phyloP scores from a whole-genome alignment of 1,140 invertebrate genomes.

The Diachasmimorpha longicaudata region DNA sequence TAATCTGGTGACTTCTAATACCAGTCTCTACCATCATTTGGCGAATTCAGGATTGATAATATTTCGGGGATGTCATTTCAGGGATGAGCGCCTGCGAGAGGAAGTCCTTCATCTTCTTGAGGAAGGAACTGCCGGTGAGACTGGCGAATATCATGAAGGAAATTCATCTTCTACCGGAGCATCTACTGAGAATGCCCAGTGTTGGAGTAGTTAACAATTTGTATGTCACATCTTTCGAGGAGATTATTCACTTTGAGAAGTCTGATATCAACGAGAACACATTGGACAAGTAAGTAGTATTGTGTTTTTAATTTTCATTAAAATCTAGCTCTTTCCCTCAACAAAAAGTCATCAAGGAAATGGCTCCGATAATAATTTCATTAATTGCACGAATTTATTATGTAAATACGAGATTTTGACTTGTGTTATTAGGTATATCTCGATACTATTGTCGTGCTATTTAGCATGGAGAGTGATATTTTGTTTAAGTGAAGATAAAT shows the following conservation, averaged over 20 bases:
- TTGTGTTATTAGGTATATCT: too few relatives aligned
- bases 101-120: slow-evolving; percentile 91
- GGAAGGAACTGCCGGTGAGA: slow-evolving; percentile 93
- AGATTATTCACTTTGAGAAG: slow-evolving; percentile 92
- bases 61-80: slow-evolving; percentile 63
- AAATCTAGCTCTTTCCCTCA: too few relatives aligned
- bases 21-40: too few relatives aligned
- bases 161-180: slow-evolving; percentile 90
- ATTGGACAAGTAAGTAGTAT: slow-evolving; percentile 68
- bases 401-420: too few relatives aligned
- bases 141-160: slow-evolving; percentile 99
- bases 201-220: slow-evolving; percentile 87
- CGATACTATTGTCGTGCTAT: too few relatives aligned
- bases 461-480: too few relatives aligned
- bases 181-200: slow-evolving; percentile 87
- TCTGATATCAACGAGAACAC: slow-evolving; percentile 70
- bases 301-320: slow-evolving; percentile 10
- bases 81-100: slow-evolving; percentile 88
- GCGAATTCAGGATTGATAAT: too few relatives aligned
- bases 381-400: too few relatives aligned
- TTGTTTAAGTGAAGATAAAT: too few relatives aligned
- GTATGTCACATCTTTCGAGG: slow-evolving; percentile 91
- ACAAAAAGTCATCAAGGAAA: too few relatives aligned
- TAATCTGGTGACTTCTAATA: too few relatives aligned
- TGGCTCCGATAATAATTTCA: too few relatives aligned